A percentile compares a stretch with the other conserved stretches of the same genome.
These are phyloP conservation scores for Epinephelus lanceolatus DNA, from an alignment of 2,113 vertebrate species.

Conservation along the genomic window DNA sequence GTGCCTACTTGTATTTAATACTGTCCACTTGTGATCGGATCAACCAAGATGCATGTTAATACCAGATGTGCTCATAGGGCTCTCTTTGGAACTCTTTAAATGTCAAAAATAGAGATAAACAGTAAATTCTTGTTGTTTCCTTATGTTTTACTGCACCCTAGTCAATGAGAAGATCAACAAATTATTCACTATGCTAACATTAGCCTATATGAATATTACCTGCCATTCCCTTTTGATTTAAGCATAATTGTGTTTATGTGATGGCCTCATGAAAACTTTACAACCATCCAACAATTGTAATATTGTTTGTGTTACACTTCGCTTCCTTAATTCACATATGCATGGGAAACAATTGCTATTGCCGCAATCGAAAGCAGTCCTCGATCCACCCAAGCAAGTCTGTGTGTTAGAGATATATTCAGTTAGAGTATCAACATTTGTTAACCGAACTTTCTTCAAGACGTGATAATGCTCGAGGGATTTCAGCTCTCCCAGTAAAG, in stretches of 20 bases:
- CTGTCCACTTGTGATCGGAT: no score
- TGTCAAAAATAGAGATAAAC: no score
- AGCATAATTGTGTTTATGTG: background rate
- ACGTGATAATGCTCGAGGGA: constrained; percentile 13
- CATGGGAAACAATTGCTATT: background rate
- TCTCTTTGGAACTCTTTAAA: no score
- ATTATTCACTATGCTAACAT: background rate
- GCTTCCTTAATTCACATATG: background rate
- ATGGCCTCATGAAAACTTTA: constrained; percentile 3
- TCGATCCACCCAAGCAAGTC: background rate
- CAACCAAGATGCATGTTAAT: no score
- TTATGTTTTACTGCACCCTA: no score
- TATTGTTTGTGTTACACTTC: background rate
- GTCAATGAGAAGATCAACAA: background rate
- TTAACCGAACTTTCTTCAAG: constrained; percentile 23
- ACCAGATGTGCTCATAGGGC: no score
- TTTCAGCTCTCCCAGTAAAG: constrained; percentile 40
- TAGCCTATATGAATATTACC: background rate
- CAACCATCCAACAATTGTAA: background rate
- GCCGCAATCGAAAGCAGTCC: background rate
- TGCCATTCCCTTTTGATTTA: background rate
- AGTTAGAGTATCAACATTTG: background rate
- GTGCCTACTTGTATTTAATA: no score
- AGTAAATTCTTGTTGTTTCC: no score
- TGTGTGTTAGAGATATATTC: background rate